phyloP scores from a whole-genome alignment of 2,888 invertebrate species.

The Itoplectis maculator region DNA sequence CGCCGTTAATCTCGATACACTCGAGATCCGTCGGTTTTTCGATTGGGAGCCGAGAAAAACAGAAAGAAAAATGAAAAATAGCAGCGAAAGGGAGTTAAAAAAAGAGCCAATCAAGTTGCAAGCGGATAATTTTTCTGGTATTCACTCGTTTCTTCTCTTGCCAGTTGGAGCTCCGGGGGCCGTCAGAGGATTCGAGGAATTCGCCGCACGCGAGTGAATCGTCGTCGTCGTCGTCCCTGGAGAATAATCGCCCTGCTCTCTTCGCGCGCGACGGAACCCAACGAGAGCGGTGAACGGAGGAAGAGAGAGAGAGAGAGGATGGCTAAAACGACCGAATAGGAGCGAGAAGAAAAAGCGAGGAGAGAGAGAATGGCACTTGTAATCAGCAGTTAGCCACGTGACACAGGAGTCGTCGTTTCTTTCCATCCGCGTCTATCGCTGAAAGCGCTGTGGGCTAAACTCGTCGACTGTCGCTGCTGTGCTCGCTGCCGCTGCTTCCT shows the following conservation, averaged over 20 bases:
- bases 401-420: conserved; percentile 26
- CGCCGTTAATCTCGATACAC: neutral
- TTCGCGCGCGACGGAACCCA: neutral
- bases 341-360: conserved; percentile 29
- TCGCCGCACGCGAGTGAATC: conserved; percentile 55
- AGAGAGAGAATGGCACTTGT: conserved; percentile 55
- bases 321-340: conserved; percentile 5
- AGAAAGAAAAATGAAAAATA: neutral
- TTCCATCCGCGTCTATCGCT: conserved; percentile 42
- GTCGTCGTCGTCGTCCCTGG: conserved; percentile 62
- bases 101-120: neutral
- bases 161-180: neutral
- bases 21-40: neutral
- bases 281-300: conserved; percentile 1
- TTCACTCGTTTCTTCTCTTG: conserved; percentile 7
- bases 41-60: neutral
- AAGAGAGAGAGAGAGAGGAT: conserved; percentile 19
- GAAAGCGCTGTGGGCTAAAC: no score
- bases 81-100: neutral
- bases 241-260: conserved; percentile 64
- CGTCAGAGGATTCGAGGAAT: conserved; percentile 35
- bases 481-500: neutral
- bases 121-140: neutral
- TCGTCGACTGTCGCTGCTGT: no score
- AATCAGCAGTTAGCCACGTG: conserved; percentile 67